A percentile compares a stretch with the other conserved stretches of the same genome.
Conservation (phyloP, 2,113 vertebrate species). For the Rousettus leschenaultii region DNA sequence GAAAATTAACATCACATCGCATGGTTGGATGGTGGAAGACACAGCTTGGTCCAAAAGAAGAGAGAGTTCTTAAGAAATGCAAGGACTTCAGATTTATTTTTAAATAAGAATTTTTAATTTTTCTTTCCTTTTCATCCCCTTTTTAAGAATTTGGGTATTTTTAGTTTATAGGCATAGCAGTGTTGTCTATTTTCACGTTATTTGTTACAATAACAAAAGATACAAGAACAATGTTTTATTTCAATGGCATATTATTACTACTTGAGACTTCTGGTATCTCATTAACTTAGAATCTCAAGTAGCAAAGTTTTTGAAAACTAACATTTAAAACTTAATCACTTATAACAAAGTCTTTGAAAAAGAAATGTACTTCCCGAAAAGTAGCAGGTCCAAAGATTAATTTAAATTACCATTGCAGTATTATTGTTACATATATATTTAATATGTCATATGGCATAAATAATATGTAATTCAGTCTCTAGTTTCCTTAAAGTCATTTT, state of each 20-base stretch:
- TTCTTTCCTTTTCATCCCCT: conserved; percentile 5
- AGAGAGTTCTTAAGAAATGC: conserved; percentile 61
- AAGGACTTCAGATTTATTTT: conserved; percentile 69
- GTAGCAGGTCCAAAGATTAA: conserved; percentile 30
- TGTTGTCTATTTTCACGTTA: conserved; percentile 55
- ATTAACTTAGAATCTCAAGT: neutral
- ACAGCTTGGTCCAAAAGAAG: conserved; percentile 10
- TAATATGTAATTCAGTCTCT: conserved; percentile 24
- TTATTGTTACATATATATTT: conserved; percentile 46
- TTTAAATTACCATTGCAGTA: conserved; percentile 47
- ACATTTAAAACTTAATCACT: conserved; percentile 40
- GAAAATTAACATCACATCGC: neutral
- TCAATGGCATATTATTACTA: neutral
- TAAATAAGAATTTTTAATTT: conserved; percentile 64
- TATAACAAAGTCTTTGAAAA: neutral
- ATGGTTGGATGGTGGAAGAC: neutral
- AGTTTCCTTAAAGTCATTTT: conserved; percentile 47
- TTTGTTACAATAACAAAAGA: conserved; percentile 59
- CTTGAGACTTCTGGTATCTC: conserved; percentile 30
- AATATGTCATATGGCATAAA: conserved; percentile 22
- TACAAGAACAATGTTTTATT: conserved; percentile 42
- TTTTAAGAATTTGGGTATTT: conserved; percentile 66
- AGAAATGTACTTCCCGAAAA: conserved; percentile 46
- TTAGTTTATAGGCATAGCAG: conserved; percentile 40
- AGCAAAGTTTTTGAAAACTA: conserved; percentile 36